Evolutionary conservation across 1,140 invertebrate species (phyloP).

Genomic region (Drosophila lacteicornis): DNA sequence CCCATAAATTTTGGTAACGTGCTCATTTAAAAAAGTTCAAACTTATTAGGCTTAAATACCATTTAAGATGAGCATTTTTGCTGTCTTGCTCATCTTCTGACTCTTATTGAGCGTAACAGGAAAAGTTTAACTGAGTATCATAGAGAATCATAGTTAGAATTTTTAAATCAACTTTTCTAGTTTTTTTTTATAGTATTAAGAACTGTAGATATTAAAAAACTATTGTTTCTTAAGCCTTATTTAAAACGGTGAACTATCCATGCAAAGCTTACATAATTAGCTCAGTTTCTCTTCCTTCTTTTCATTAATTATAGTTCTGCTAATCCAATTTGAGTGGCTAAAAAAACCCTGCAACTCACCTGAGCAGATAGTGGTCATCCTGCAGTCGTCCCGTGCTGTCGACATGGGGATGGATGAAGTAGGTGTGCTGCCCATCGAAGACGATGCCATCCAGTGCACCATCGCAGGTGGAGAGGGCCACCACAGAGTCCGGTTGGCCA

Average conservation of each 20-base stretch:
- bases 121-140: too few species aligned
- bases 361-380: constrained; percentile 80
- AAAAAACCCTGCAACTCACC: constrained; percentile 51
- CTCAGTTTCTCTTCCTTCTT: not conserved
- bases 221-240: not conserved
- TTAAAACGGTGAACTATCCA: not conserved
- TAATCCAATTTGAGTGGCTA: not conserved
- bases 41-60: not conserved
- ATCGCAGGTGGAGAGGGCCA: constrained; percentile 93
- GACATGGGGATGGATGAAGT: constrained; percentile 89
- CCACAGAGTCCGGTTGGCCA: constrained; percentile 90
- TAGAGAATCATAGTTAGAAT: too few species aligned
- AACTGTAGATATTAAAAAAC: too few species aligned
- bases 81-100: not conserved
- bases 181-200: too few species aligned
- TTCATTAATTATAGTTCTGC: not conserved
- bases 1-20: too few species aligned
- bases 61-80: not conserved
- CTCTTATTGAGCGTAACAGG: not conserved
- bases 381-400: constrained; percentile 64
- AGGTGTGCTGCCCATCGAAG: constrained; percentile 91
- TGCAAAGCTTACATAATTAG: not conserved
- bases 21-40: not conserved
- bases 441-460: constrained; percentile 93
- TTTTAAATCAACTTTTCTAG: too few species aligned